phyloP scores from a whole-genome alignment of 2,888 invertebrate species.

The Odiellus spinosus region DNA sequence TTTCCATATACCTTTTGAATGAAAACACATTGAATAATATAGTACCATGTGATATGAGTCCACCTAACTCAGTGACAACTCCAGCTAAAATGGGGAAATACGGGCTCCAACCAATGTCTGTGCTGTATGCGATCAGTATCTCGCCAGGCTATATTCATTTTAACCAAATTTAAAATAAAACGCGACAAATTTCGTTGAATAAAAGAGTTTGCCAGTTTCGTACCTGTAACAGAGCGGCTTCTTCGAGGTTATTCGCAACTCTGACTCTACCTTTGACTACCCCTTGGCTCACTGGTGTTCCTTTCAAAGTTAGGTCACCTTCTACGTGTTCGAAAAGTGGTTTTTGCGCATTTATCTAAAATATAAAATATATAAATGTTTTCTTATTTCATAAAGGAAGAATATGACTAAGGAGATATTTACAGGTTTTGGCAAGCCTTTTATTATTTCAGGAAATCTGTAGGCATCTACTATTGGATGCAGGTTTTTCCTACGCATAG shows the following conservation, averaged over 20 bases:
- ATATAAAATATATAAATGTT: too few relatives aligned
- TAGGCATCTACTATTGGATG: constrained; percentile 42
- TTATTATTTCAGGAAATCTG: constrained; percentile 44
- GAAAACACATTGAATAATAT: too few relatives aligned
- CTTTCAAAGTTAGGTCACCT: too few relatives aligned
- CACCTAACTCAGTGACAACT: constrained; percentile 64
- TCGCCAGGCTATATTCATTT: constrained; percentile 45
- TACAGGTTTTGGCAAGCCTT: constrained; percentile 33
- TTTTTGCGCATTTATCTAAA: too few relatives aligned
- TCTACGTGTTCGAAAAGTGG: too few relatives aligned
- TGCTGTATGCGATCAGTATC: constrained; percentile 54
- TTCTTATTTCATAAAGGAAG: too few relatives aligned
- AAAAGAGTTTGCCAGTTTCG: too few relatives aligned
- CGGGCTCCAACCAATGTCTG: constrained; percentile 71
- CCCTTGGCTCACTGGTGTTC: constrained; percentile 56
- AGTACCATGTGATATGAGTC: constrained; percentile 58
- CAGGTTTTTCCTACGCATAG: constrained; percentile 44
- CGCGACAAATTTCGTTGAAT: too few relatives aligned
- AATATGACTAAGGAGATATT: too few relatives aligned
- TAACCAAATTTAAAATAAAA: too few relatives aligned
- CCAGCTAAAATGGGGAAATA: constrained; percentile 64
- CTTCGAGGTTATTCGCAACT: constrained; percentile 48
- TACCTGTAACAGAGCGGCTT: constrained; percentile 40
- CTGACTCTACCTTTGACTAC: constrained; percentile 49
- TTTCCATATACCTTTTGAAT: too few relatives aligned